Base-by-base conservation (phyloP, 2,113 vertebrate genomes). In the Craseonycteris thonglongyai region DNA sequence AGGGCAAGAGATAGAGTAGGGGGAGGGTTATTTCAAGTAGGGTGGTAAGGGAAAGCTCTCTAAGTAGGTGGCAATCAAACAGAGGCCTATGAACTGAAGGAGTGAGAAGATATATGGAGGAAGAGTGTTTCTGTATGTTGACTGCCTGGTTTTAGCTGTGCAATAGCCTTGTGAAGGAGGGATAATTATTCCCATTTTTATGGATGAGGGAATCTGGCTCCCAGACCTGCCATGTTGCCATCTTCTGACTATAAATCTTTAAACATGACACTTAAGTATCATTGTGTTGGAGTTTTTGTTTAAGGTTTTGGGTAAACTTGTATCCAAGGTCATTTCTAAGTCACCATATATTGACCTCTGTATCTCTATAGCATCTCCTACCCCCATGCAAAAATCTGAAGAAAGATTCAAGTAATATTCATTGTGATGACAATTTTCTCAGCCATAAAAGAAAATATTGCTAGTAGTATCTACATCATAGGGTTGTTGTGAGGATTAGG, bases 251-350 rank as follows among this genome's bases (percentile, higher is more conserved):
- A 24, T 63, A 94, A 88, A 92, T 87, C 65, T 66, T 91, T 90
- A 75, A 74, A n/a, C 26, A n/a, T 91, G 40, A 61, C 16, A 65
- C 6, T 68, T 79, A 76, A 76, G 65, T 86, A 42, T 12, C 33
- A 85, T 71, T 88, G 35, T 72, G 15, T 81, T 85, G 4, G 19
- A 75, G 21, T 56, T 90, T 81, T 92, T 94, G n/a, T 78, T 91
- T 88, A 92, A 59, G 18, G n/a, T 82, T 91, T 96, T 13, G 22
- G 24, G 33, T 38, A 96, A 90, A 84, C 72, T 86, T 26, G 49
- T 69, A 47, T 35, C 33, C 40, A 94, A 90, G 42, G 33, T 93
- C n/a, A 88, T 91, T 78, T 94, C 21, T 69, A 79, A 8, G 7
- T 93, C 42, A 82, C 71, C 15, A 38, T 49, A 38, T 26, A 47